A percentile compares a stretch with the other conserved stretches of the same genome.
These are phyloP conservation scores for Nixonia krombeini DNA, from an alignment of 1,140 invertebrate genomes.

Conservation along the genomic window DNA sequence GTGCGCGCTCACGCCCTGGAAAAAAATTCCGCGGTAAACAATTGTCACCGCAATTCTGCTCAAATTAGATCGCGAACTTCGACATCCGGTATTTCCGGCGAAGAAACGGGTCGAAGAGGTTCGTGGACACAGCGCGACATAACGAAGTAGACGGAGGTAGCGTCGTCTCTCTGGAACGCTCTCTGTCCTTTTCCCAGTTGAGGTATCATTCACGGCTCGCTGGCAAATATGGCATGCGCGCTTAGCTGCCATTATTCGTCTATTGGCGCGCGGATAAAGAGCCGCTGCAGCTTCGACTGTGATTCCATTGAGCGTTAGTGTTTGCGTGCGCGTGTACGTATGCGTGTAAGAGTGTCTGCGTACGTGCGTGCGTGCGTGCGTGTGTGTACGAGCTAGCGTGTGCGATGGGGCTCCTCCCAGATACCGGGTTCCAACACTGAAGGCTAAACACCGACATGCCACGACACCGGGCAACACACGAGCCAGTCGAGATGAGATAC, in stretches of 20 bases:
- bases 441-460: conserved; percentile 50
- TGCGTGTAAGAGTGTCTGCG: background rate
- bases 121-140: no score
- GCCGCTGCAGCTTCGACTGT: conserved; percentile 28
- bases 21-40: background rate
- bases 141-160: no score
- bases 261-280: conserved; percentile 35
- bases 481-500: conserved; percentile 44
- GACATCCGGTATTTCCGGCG: background rate
- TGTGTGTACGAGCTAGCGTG: background rate
- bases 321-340: background rate
- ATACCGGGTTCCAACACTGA: conserved; percentile 46
- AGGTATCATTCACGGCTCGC: conserved; percentile 30
- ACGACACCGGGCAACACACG: conserved; percentile 36
- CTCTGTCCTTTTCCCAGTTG: conserved; percentile 12
- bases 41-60: background rate
- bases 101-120: background rate
- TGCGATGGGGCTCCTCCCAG: conserved; percentile 37
- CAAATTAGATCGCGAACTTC: no score
- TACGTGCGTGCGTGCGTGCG: background rate
- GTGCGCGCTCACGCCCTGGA: no score
- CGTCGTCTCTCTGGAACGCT: no score
- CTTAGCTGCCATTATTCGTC: conserved; percentile 7
- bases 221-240: conserved; percentile 9
- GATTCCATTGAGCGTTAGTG: conserved; percentile 23